Evolutionary conservation across 2,888 invertebrate genomes (phyloP), one percentile per base, ranked within the genome.

Genomic region (Andricus quercusramuli): DNA sequence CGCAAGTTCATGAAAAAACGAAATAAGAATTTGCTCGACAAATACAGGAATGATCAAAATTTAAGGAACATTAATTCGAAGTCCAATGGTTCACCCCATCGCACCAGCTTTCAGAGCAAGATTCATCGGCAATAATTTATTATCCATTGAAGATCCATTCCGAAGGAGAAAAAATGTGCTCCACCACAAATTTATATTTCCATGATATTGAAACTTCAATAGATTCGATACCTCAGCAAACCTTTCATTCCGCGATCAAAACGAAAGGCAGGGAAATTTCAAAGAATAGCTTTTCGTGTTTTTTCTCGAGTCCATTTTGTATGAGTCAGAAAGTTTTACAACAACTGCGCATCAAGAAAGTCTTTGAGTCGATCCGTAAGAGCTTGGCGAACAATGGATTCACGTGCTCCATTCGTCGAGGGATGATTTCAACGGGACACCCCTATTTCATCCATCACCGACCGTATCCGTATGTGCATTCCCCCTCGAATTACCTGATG

Each of bases 311-410:
- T 56, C 56, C 74, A 74, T 74, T 74, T 74, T 74, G 32, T 51
- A 56, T 29, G 70, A 74, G 74, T 74, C 74, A 74, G 56, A 70
- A 74, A 74, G 56, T 74, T 74, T 56, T 56, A 74, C 74, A 74
- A 74, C 56, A 74, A 56, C 74, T 25, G 74, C 74, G 56, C 51
- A 74, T 74, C 51, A 51, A 70, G 70, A 74, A 74, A 56, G 56
- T 74, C 74, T 74, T 56, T 74, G 56, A 74, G 51, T 74, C 32
- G 56, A 32, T 11, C n/a, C 74, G 51, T 74, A 74, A 56, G 74
- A 74, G 74, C 32, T 51, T 11, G 13, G 11, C 74, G 74, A 74
- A 74, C 74, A 74, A 74, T 51, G 32, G 13, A 74, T 74, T 74
- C 74, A 74, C 74, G 74, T 74, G 74, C 74, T 74, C 74, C 32